phyloP scores from a whole-genome alignment of 1,140 invertebrate genomes.

The Neomicropteryx cornuta region DNA sequence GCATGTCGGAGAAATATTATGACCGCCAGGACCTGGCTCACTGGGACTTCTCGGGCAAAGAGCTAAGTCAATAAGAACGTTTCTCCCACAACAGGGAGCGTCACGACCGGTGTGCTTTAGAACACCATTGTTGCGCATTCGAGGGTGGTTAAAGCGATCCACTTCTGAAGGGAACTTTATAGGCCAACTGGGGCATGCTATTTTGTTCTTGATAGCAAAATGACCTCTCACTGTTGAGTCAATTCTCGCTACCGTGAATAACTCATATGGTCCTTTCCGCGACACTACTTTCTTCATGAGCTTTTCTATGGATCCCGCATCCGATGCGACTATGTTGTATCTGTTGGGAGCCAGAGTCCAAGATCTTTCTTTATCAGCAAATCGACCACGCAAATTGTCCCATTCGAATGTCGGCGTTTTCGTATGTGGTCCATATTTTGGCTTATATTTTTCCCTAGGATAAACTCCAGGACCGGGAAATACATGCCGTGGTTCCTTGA shows the following conservation, averaged over 20 bases:
- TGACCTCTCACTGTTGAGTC: slow-evolving; percentile 25
- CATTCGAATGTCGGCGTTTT: slow-evolving; percentile 23
- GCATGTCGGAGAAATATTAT: too few species aligned
- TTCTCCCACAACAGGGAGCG: too few species aligned
- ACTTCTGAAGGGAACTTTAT: slow-evolving; percentile 17
- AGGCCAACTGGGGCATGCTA: slow-evolving; percentile 24
- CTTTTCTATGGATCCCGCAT: slow-evolving; percentile 24
- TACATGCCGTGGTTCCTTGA: slow-evolving; percentile 12
- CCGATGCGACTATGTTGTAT: slow-evolving; percentile 26
- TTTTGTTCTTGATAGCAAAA: slow-evolving; percentile 20
- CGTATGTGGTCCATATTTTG: slow-evolving; percentile 23
- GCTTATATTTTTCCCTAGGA: slow-evolving; percentile 22
- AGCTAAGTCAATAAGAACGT: too few species aligned
- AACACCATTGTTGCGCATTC: too few species aligned
- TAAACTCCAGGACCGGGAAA: slow-evolving; percentile 27
- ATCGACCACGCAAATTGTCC: slow-evolving; percentile 26
- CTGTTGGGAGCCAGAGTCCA: slow-evolving; percentile 28
- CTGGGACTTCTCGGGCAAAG: too few species aligned
- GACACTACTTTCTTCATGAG: slow-evolving; percentile 27
- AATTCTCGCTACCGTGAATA: slow-evolving; percentile 27
- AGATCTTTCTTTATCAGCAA: slow-evolving; percentile 20
- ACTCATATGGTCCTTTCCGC: slow-evolving; percentile 26
- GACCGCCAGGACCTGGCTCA: too few species aligned
- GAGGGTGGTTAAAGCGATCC: too few species aligned
- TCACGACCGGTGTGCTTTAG: too few species aligned